Conservation (phyloP, 2,113 vertebrate species). For the Platichthys stellatus region DNA sequence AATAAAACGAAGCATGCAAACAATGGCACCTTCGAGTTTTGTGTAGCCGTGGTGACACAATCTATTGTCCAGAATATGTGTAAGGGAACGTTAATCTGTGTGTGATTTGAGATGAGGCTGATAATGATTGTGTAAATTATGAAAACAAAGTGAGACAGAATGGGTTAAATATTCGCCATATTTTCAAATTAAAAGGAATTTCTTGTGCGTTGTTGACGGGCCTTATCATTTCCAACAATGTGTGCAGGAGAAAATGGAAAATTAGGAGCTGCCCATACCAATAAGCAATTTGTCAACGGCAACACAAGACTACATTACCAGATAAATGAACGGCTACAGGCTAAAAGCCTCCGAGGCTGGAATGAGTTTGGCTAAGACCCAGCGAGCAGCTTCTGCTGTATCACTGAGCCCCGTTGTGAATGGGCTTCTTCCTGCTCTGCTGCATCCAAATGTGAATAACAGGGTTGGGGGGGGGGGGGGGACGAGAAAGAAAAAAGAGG, state of each 20-base stretch:
- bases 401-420: conserved; percentile 26
- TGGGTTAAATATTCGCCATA: too few relatives aligned
- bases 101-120: background rate
- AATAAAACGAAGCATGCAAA: conserved; percentile 27
- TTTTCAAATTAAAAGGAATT: conserved; percentile 20
- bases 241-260: conserved; percentile 39
- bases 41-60: background rate
- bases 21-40: conserved; percentile 55
- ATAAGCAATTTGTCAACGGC: conserved; percentile 51
- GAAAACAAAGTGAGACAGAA: background rate
- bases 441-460: conserved; percentile 49
- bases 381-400: conserved; percentile 29
- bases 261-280: conserved; percentile 48
- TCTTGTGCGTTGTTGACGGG: conserved; percentile 2
- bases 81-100: background rate
- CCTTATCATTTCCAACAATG: conserved; percentile 48
- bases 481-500: background rate
- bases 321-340: conserved; percentile 51
- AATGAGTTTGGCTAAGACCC: conserved; percentile 62
- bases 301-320: conserved; percentile 49
- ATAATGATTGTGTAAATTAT: background rate
- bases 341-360: conserved; percentile 22
- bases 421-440: conserved; percentile 33
- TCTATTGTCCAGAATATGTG: background rate
- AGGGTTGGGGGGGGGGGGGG: background rate